These are phyloP conservation scores for Sericinus montela DNA, from an alignment of 2,888 invertebrate genomes.

Conservation along the genomic window DNA sequence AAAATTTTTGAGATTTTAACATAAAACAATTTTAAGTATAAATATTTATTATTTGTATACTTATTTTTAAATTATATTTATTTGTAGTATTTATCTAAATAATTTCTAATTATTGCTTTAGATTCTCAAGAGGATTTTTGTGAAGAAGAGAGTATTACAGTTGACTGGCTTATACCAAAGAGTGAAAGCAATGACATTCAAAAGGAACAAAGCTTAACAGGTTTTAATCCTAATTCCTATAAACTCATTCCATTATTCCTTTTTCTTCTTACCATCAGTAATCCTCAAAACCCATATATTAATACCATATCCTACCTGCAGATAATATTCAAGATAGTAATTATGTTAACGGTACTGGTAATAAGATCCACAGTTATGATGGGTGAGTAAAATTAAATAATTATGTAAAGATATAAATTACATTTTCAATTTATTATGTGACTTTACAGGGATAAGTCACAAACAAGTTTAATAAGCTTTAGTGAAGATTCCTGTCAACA, in stretches of 20 bases:
- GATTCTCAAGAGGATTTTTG: conserved; percentile 52
- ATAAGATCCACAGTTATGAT: conserved; percentile 18
- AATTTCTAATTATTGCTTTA: conserved; percentile 20
- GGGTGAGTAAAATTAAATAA: conserved; percentile 23
- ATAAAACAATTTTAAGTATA: no score
- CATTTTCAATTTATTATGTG: not conserved
- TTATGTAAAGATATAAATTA: not conserved
- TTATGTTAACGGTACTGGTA: conserved; percentile 6
- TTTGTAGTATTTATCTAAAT: no score
- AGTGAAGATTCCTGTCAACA: conserved; percentile 48
- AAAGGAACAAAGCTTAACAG: conserved; percentile 38
- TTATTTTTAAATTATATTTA: no score
- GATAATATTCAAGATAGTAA: conserved; percentile 24
- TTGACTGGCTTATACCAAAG: conserved; percentile 50
- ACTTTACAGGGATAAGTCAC: conserved; percentile 42
- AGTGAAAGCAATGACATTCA: conserved; percentile 27
- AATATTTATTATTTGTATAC: no score
- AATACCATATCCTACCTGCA: conserved; percentile 24
- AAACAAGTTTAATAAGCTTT: conserved; percentile 48
- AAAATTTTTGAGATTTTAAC: no score
- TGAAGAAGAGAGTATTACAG: conserved; percentile 57
- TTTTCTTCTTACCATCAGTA: conserved; percentile 18
- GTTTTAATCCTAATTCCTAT: conserved; percentile 30
- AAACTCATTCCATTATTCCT: conserved; percentile 22
- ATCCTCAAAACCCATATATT: conserved; percentile 23